phyloP scores from a whole-genome alignment of 2,113 vertebrate genomes.

The Pithys albifrons region DNA sequence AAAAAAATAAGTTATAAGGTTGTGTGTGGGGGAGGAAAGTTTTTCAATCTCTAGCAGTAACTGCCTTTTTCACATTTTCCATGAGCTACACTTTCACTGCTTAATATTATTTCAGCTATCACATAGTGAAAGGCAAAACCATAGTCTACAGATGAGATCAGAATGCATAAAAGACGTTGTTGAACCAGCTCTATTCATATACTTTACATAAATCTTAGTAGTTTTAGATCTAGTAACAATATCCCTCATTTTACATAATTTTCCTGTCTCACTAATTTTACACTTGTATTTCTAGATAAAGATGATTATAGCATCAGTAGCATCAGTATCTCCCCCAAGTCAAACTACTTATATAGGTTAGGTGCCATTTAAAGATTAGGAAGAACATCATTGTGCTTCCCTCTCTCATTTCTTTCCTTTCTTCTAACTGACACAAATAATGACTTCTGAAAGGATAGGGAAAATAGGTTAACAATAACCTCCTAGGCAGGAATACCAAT shows the following conservation, averaged over 20 bases:
- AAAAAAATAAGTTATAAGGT: background rate
- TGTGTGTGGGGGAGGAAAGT: accelerated
- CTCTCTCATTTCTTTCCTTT: background rate
- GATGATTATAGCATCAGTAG: background rate
- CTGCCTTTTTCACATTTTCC: background rate
- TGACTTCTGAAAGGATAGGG: conserved; percentile 2
- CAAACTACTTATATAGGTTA: background rate
- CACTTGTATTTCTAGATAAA: background rate
- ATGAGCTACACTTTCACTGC: background rate
- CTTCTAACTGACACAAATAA: conserved; percentile 41
- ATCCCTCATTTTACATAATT: background rate
- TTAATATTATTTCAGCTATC: background rate
- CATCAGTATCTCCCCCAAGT: background rate
- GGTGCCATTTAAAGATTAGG: conserved; percentile 21
- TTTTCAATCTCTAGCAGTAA: background rate
- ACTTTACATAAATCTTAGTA: background rate
- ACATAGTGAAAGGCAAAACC: background rate
- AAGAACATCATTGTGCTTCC: background rate
- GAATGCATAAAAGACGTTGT: background rate
- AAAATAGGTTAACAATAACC: conserved; percentile 55
- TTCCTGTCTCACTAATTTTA: background rate
- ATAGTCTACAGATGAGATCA: background rate
- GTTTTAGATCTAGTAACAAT: background rate
- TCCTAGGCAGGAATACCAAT: conserved; percentile 55
- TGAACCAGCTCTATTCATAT: background rate